Conservation (phyloP, 2,888 invertebrate species). For the Myopa tessellatipennis region DNA sequence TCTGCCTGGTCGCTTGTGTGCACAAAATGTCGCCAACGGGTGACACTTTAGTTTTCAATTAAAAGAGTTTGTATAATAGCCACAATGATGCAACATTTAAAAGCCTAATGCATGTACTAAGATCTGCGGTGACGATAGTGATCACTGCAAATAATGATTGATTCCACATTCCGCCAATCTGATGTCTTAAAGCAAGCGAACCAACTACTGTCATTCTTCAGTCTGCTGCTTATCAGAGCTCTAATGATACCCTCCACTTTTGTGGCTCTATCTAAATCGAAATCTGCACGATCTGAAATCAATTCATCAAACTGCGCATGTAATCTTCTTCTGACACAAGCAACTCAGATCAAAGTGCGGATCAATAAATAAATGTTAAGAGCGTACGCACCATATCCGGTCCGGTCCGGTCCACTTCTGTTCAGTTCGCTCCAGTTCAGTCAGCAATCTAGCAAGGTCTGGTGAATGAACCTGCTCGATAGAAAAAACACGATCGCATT, state of each 20-base stretch:
- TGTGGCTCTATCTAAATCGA: constrained; percentile 23
- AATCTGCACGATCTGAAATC: constrained; percentile 36
- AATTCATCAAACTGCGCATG: constrained; percentile 34
- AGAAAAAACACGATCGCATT: background rate
- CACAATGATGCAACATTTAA: too few relatives aligned
- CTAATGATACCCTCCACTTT: constrained; percentile 32
- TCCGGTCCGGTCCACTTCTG: background rate
- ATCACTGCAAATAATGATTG: background rate
- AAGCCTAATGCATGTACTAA: background rate
- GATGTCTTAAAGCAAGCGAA: background rate
- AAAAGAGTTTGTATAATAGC: constrained; percentile 21
- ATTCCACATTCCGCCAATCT: background rate
- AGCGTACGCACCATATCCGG: constrained; percentile 34
- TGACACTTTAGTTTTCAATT: constrained; percentile 37
- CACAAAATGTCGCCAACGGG: constrained; percentile 33
- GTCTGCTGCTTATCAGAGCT: constrained; percentile 5
- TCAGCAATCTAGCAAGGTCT: background rate
- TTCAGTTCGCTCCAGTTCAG: background rate
- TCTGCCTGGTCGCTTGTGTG: background rate
- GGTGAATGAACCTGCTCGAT: constrained; percentile 36
- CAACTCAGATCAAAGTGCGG: constrained; percentile 33
- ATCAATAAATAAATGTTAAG: constrained; percentile 37
- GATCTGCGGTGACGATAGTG: background rate
- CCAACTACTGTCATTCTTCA: constrained; percentile 13
- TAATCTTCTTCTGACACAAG: constrained; percentile 14